Percentiles rank a stretch among this genome's conserved stretches.
Conservation (phyloP, 2,888 invertebrate genomes). For the Eumacrocentrus americanus region DNA sequence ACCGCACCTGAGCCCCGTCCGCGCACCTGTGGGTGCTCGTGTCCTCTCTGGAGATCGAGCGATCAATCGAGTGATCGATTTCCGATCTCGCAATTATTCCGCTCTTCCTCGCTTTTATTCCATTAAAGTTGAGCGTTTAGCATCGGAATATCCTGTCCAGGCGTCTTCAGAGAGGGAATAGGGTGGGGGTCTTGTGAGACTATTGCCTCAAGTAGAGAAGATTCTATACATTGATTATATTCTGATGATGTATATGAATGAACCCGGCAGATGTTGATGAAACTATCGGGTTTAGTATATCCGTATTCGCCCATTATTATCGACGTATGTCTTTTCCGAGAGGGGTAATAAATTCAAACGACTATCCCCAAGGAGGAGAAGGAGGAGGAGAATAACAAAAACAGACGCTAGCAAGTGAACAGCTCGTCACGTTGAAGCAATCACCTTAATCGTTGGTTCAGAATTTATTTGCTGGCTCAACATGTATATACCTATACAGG, state of each 20-base stretch:
- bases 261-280: too few species aligned
- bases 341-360: too few species aligned
- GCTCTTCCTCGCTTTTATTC: slow-evolving; percentile 4
- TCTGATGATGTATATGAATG: too few species aligned
- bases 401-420: slow-evolving; percentile 1
- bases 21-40: slow-evolving; percentile 29
- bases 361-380: background rate
- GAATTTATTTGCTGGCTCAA: slow-evolving; percentile 22
- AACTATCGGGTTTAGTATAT: too few species aligned
- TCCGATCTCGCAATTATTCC: slow-evolving; percentile 18
- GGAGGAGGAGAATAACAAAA: background rate
- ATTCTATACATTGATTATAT: too few species aligned
- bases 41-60: slow-evolving; percentile 14
- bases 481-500: background rate
- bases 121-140: background rate
- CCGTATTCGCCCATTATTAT: too few species aligned
- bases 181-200: too few species aligned
- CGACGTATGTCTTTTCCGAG: too few species aligned
- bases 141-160: background rate
- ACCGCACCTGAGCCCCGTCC: slow-evolving; percentile 24
- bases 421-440: slow-evolving; percentile 24
- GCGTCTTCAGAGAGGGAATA: too few species aligned
- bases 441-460: slow-evolving; percentile 26
- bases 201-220: too few species aligned
- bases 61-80: slow-evolving; percentile 22